Evolutionary conservation across 2,797 vertebrate genomes (phyloP), one percentile per base, ranked within the genome.

Genomic region (Coregonus ussuriensis): DNA sequence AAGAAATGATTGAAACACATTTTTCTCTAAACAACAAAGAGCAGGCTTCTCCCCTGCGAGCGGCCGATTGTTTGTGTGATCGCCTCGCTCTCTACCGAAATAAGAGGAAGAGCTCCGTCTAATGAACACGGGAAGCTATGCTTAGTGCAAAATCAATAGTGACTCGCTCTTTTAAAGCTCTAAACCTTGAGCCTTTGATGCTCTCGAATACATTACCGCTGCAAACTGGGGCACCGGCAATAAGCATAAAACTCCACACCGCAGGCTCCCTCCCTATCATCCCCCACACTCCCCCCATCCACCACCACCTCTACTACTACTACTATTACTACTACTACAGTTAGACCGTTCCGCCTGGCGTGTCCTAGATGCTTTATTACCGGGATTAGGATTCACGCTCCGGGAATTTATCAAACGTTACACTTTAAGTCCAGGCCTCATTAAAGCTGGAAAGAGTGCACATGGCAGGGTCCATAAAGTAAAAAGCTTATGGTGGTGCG

Each of bases 131-230:
- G 87, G 84, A 90, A 89, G 87, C 85, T 81, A 67, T 76, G 84
- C 80, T 82, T 86, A 31, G 72, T 79, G 82, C 85, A 84, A 82
- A 93, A 93, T 93, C 92, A 91, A 93, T 92, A 90, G 83, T 84
- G 88, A 91, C 82, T 82, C 89, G 87, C 82, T 86, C 67, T 21
- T 90, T 92, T 90, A 91, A 89, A 90, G 89, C 85, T 80, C 89
- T 88, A 83, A 89, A 91, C 88, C 88, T 90, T 85, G 82, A 91
- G 88, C 82, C 88, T 93, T 91, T 92, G 91, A 92, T 91, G 89
- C 79, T 65, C 4, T 13, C 72, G 85, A 92, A 90, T 91, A 83
- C 79, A 91, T 91, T 89, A 90, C 74, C 4, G 47, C 81, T 14
- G 68, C 81, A 91, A 91, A 88, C 89, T 80, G 82, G 85, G 76